Base-by-base conservation (phyloP, 2,888 invertebrate genomes). In the Lepeophtheirus nordmannii region DNA sequence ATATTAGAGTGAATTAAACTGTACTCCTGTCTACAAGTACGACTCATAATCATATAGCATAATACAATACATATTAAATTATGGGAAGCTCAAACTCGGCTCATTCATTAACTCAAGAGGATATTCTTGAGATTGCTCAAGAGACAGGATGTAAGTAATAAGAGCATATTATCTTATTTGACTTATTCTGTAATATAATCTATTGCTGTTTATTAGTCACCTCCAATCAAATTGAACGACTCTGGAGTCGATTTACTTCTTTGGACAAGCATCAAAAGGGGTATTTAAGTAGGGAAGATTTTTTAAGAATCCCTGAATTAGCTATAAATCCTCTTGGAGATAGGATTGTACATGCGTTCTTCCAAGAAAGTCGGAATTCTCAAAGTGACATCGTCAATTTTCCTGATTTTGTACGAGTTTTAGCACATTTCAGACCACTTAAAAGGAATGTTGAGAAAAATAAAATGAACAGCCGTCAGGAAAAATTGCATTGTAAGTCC, bases 321-420 rank as follows among this genome's bases (percentile, higher is more conserved):
- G 98, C 98, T 0, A 98, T 98, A 70, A 98, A 98, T 78, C 98
- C 98, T 0, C 79, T 98, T 0, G 94, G 97, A 38, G 97, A 98
- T 73, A 81, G 98, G 71, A 98, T 98, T 72, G 96, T 98, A 0
- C 92, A 97, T 77, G 89, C 96, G 0, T 98, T 98, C 78, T 97
- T 97, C 74, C 87, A 87, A 39, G 92, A 87, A 70, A 87, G 87
- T 72, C 20, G 14, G 37, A 41, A 38, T 14, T 62, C 62, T 23
- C 22, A 46, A n/a, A n/a, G 23, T 14, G 63, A 63, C 53, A 53
- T 63, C 64, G 92, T 98, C 0, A 98, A 98, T 76, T 98, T 98
- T 75, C 80, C 92, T 7, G 94, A 98, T 76, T 98, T 97, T 74
- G 93, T 97, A 86, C 83, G 89, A 73, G 93, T 96, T 0, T 77